Conservation (phyloP, 2,113 vertebrate genomes). For the Hymenochirus boettgeri region DNA sequence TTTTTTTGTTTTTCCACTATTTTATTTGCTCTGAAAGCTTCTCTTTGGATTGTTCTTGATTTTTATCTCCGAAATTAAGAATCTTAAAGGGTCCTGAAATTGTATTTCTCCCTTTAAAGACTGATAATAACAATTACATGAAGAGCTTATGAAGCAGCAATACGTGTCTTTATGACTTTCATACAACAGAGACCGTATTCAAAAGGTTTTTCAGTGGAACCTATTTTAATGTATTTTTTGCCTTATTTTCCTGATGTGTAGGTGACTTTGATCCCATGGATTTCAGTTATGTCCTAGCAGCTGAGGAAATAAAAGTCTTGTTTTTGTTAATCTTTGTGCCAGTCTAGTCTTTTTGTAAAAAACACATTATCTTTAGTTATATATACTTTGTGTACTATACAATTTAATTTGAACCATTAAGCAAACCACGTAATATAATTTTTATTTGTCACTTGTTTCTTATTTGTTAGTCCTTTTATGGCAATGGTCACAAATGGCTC, state of each 20-base stretch:
- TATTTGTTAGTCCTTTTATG: too few relatives aligned
- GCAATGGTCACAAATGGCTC: too few relatives aligned
- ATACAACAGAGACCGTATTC: neutral
- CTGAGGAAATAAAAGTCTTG: conserved; percentile 29
- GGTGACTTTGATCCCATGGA: conserved; percentile 13
- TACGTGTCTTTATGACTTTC: neutral
- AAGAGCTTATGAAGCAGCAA: neutral
- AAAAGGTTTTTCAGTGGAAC: neutral
- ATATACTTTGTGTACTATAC: too few relatives aligned
- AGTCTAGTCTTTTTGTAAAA: too few relatives aligned
- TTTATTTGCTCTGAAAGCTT: neutral
- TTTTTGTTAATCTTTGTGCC: conserved; percentile 1
- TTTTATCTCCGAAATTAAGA: neutral
- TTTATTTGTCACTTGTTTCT: too few relatives aligned
- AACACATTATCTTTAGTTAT: too few relatives aligned
- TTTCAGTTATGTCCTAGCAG: conserved; percentile 16
- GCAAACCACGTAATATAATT: too few relatives aligned
- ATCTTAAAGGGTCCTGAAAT: neutral
- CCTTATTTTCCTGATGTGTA: conserved; percentile 12
- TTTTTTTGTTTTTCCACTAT: neutral
- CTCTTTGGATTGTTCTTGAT: neutral
- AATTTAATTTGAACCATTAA: too few relatives aligned
- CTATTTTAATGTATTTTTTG: neutral
- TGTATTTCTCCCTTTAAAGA: neutral
- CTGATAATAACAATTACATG: neutral